Conservation (phyloP, 2,888 invertebrate genomes). For the Ormyrus labotus region DNA sequence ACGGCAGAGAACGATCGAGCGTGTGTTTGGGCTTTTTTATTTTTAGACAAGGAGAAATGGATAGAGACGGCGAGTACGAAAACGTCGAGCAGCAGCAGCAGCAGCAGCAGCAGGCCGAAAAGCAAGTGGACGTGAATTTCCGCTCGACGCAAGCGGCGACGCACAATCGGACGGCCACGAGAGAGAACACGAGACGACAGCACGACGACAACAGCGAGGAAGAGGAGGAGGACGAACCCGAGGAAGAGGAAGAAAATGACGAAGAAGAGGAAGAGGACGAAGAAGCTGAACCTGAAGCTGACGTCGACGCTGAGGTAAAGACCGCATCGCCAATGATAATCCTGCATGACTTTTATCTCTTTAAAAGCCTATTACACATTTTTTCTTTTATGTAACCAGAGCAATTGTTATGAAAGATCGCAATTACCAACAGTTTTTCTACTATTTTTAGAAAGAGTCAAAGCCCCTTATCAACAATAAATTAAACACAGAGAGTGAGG, state of each 20-base stretch:
- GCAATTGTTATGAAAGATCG: not conserved
- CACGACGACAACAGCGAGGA: slow-evolving; percentile 51
- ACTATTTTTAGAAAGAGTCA: slow-evolving; percentile 35
- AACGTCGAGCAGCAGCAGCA: slow-evolving; percentile 46
- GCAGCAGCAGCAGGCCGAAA: slow-evolving; percentile 31
- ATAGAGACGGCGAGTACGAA: slow-evolving; percentile 69
- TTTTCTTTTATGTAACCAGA: not conserved
- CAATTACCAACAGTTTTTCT: not conserved
- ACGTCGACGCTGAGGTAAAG: slow-evolving; percentile 60
- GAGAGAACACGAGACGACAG: slow-evolving; percentile 31
- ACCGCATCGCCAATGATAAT: not conserved
- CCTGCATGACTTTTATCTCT: not conserved
- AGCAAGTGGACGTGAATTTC: slow-evolving; percentile 51
- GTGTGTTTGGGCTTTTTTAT: slow-evolving; percentile 39
- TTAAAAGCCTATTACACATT: not conserved
- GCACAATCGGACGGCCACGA: slow-evolving; percentile 25
- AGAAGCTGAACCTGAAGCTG: slow-evolving; percentile 50
- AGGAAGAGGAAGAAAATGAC: slow-evolving; percentile 56
- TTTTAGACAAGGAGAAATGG: slow-evolving; percentile 65
- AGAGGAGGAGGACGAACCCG: slow-evolving; percentile 53
- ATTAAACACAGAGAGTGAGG: slow-evolving; percentile 43
- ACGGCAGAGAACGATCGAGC: not conserved
- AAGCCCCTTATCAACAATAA: slow-evolving; percentile 50
- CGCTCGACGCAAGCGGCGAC: slow-evolving; percentile 31
- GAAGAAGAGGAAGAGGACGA: slow-evolving; percentile 55